Evolutionary conservation across 2,888 invertebrate genomes (phyloP), one percentile per base, ranked within the genome.

Genomic region (Amphipyra berbera): DNA sequence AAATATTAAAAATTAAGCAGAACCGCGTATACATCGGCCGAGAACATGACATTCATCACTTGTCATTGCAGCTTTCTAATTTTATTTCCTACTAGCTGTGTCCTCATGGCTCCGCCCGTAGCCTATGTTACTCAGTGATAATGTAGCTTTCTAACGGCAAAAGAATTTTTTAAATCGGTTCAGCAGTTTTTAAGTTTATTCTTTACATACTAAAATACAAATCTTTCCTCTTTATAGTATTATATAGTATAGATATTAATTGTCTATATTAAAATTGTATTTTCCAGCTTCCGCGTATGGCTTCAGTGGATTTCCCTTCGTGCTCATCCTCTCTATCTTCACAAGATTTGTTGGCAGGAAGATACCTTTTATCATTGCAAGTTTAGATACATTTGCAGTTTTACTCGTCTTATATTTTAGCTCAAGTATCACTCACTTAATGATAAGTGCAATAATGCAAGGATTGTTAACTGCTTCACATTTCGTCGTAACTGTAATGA

Each of bases 261-360:
- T 53, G 27, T 53, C 44, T 37, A 53, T 9, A 12, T 27, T 14
- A 0, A 33, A 14, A 15, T 54, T 35, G 8, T 35, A 9, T 53
- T 47, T 75, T 63, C 2, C 63, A 75, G 75, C 48, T 2, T 72
- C 75, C 0, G 59, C 33, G 44, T 63, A 63, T 44, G n/a, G 65
- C 48, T 75, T 75, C 59, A 79, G 78, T 15, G 79, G 78, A 0
- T 73, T 84, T 33, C 82, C n/a, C n/a, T n/a, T n/a, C n/a, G n/a
- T n/a, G n/a, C n/a, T n/a, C n/a, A n/a, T n/a, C n/a, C n/a, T n/a
- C 82, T 54, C 79, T 0, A 38, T 81, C 6, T 3, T 74, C 15
- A 71, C 74, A 15, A 74, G 41, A 44, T 56, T 61, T 37, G 1
- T 75, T 14, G 85, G 85, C 48, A 76, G 85, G 56, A 82, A 77